Base-by-base conservation (phyloP, 2,113 vertebrate species). In the Dromaius novaehollandiae region DNA sequence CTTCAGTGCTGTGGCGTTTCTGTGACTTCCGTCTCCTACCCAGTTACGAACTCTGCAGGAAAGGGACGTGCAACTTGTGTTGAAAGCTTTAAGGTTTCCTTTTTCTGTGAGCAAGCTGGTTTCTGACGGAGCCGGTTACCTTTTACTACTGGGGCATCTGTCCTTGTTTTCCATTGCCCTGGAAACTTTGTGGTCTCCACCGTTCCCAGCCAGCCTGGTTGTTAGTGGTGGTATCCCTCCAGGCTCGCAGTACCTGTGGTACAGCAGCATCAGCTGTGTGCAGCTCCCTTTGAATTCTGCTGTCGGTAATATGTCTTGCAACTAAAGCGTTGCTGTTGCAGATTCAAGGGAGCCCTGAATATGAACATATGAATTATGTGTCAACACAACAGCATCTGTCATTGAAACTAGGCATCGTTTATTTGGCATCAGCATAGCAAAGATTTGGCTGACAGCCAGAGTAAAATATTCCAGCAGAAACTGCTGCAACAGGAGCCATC, bases 371-470 rank as follows among this genome's bases (percentile, higher is more conserved):
- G 89, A 94, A 91, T 96, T 96, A 88, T 83, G 56, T 96, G 91
- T 95, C 96, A 93, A 83, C 93, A 86, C 91, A 93, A 84, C 87
- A 94, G 93, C 94, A 93, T 95, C 96, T 97, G 94, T 86, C 46
- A 0, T 96, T 87, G 82, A 93, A 95, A 97, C 89, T 93, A 60
- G 74, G 60, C 91, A 88, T 95, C 60, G 20, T 94, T 97, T 94
- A 78, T 95, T 96, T 97, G 96, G 96, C 93, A 95, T 96, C 90
- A 93, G 88, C 56, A 13, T 88, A 84, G 93, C 73, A 46, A 86
- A 92, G 88, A 51, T 92, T 86, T 96, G 93, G 91, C 85, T 94
- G 89, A 42, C 89, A 88, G 95, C 96, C 96, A 96, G 50, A 75
- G 64, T 83, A 46, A 97, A 94, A 81, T 91, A 96, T 88, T 95